Conservation (phyloP, 2,888 invertebrate genomes). For the Agrochola circellaris region DNA sequence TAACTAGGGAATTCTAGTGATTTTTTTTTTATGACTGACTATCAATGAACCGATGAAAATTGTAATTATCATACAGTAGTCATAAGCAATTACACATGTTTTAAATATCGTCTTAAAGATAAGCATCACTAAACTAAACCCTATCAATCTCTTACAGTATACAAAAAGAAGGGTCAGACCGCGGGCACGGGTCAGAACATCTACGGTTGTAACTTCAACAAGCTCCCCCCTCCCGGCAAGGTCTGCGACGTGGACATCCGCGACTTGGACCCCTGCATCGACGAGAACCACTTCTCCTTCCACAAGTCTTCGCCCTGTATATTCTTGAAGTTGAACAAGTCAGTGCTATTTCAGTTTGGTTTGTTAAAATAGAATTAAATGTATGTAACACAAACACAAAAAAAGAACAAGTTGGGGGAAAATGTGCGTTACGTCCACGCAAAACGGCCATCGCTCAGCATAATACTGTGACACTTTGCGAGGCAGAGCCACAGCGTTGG, state of each 20-base stretch:
- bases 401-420: too few species aligned
- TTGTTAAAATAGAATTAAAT: background rate
- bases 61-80: background rate
- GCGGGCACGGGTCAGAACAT: slow-evolving; percentile 94
- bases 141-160: slow-evolving; percentile 85
- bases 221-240: slow-evolving; percentile 93
- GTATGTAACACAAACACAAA: too few species aligned
- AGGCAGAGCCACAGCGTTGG: background rate
- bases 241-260: slow-evolving; percentile 97
- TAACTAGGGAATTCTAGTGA: too few species aligned
- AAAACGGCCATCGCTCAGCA: background rate
- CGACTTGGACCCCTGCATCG: slow-evolving; percentile 94
- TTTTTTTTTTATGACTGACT: too few species aligned
- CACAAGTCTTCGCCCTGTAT: slow-evolving; percentile 98
- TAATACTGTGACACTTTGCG: background rate
- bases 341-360: background rate
- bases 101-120: background rate
- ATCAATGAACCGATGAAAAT: too few species aligned
- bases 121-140: background rate
- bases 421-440: too few species aligned
- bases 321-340: slow-evolving; percentile 97
- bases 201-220: slow-evolving; percentile 93
- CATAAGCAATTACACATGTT: background rate
- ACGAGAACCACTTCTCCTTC: slow-evolving; percentile 97
- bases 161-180: slow-evolving; percentile 93